Evolutionary conservation across 2,797 vertebrate species (phyloP), one percentile per base, ranked within the genome.

Genomic region (Characodon lateralis): DNA sequence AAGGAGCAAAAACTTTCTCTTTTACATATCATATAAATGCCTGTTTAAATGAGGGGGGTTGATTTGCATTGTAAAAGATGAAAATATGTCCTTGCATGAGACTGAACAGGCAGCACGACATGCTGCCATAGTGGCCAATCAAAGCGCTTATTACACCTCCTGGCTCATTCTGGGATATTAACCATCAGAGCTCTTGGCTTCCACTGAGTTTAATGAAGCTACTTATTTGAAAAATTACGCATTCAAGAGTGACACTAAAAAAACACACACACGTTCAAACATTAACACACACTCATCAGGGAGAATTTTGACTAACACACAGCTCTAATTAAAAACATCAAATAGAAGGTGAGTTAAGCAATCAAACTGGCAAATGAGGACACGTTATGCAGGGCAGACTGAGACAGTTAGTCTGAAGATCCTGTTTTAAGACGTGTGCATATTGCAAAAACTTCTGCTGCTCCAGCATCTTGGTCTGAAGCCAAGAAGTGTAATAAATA

Each of bases 391-490:
- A 26, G 69, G 24, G 39, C 70, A 72, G 75, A 76, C 66, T 76
- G 56, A 71, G 55, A 81, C 81, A 78, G 87, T 86, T 83, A 63
- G 72, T 78, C 75, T 85, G 7, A 8, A 76, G 74, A 85, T 84
- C 61, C 61, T 59, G 77, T 78, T 86, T 82, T 68, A 87, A 86
- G 76, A 85, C 31, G 77, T 69, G n/a, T 72, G 71, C 83, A 90
- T 89, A 85, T 88, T 91, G 83, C 22, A 51, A 71, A 68, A 75
- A 87, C 85, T 81, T 88, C 82, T 89, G 83, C 71, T 88, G 63
- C 63, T 28, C 39, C 71, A 68, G 74, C 50, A 77, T 55, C 12
- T 48, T 71, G 76, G 13, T 61, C 55, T 9, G 22, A 71, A 71
- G 76, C 70, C 77, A 83, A 59, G 4, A 2, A 35, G 55, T 22